phyloP scores from a whole-genome alignment of 1,140 invertebrate genomes.

The Ceratina calcarata region DNA sequence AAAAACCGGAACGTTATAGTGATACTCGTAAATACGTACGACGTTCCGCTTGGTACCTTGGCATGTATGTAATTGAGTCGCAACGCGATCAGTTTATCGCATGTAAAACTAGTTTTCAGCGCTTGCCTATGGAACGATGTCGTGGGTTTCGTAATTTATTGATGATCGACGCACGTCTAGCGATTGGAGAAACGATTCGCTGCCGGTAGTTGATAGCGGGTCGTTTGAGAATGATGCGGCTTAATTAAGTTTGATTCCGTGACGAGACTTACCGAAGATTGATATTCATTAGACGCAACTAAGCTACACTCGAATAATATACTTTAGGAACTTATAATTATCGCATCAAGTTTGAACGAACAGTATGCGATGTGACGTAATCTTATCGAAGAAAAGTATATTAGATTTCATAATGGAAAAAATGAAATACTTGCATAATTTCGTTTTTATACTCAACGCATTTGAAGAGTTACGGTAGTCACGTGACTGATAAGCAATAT shows the following conservation, averaged over 20 bases:
- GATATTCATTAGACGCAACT: constrained; percentile 30
- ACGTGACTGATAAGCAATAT: too few relatives aligned
- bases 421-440: neutral
- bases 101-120: constrained; percentile 36
- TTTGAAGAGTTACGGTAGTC: too few relatives aligned
- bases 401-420: neutral
- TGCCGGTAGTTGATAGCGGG: neutral
- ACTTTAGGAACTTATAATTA: constrained; percentile 15
- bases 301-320: neutral
- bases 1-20: neutral
- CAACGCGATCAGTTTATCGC: neutral
- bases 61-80: neutral
- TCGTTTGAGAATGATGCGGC: neutral
- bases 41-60: neutral
- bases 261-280: neutral
- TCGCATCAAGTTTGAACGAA: neutral
- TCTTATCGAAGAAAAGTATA: constrained; percentile 19
- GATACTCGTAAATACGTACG: neutral
- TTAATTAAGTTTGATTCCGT: constrained; percentile 35
- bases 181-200: neutral
- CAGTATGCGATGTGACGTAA: neutral
- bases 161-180: constrained; percentile 5
- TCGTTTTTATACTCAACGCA: too few relatives aligned
- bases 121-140: constrained; percentile 14
- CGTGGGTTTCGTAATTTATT: constrained; percentile 46